phyloP scores from a whole-genome alignment of 2,888 invertebrate species.

The Cataglyphis rosenhaueri region DNA sequence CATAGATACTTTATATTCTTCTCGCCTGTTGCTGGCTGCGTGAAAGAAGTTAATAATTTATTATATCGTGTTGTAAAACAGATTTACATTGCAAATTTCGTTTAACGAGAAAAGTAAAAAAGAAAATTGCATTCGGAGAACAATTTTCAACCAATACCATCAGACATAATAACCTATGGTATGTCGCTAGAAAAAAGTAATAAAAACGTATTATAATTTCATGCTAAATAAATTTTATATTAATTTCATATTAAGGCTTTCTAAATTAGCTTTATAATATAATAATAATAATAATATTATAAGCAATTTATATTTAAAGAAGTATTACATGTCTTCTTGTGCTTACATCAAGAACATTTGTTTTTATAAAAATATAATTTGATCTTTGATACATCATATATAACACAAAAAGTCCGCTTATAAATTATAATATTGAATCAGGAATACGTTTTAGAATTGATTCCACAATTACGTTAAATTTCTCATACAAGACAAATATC shows the following conservation, averaged over 20 bases:
- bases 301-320: not conserved
- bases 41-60: constrained; percentile 50
- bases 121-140: not conserved
- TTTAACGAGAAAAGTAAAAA: constrained; percentile 8
- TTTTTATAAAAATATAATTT: not conserved
- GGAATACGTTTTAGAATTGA: not conserved
- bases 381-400: not conserved
- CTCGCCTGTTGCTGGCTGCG: constrained; percentile 26
- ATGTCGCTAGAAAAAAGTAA: not conserved
- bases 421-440: not conserved
- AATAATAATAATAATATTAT: not conserved
- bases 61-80: constrained; percentile 42
- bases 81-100: constrained; percentile 43
- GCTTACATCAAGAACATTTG: not conserved
- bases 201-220: constrained; percentile 8
- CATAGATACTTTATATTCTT: constrained; percentile 22
- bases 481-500: not conserved
- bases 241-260: not conserved
- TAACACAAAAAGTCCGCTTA: not conserved
- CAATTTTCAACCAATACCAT: not conserved
- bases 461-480: not conserved
- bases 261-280: not conserved
- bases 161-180: not conserved
- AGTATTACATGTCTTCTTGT: not conserved
- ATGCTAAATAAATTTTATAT: not conserved